phyloP scores from a whole-genome alignment of 2,113 vertebrate genomes.

The Oenanthe oenanthe region DNA sequence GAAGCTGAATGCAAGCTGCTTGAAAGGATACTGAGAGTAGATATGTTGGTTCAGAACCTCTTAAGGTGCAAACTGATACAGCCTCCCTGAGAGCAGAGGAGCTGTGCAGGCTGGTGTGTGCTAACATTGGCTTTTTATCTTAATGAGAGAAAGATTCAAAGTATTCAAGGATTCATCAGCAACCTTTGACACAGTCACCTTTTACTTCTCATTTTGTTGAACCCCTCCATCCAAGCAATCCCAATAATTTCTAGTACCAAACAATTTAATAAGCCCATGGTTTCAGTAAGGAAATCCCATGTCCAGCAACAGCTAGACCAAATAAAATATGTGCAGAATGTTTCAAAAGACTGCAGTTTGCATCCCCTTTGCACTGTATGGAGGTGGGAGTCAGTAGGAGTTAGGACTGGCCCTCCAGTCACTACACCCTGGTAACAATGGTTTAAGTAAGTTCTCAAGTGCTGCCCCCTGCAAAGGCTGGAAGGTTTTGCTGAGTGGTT shows the following conservation, averaged over 20 bases:
- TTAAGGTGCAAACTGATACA: rapidly evolving
- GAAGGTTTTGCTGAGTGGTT: neutral
- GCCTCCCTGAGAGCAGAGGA: neutral
- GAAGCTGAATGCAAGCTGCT: neutral
- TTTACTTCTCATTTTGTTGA: neutral
- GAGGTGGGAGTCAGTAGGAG: neutral
- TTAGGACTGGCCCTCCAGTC: neutral
- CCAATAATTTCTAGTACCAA: neutral
- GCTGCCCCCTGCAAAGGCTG: neutral
- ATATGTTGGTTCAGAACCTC: neutral
- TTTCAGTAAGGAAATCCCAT: neutral
- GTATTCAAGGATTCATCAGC: neutral
- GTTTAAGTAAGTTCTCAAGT: neutral
- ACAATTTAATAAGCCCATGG: neutral
- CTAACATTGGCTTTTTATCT: neutral
- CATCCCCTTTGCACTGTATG: neutral
- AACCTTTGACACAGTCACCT: neutral
- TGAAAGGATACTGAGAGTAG: neutral
- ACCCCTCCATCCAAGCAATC: neutral
- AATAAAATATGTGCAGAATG: neutral
- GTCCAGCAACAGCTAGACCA: neutral
- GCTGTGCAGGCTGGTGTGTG: neutral
- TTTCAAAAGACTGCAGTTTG: neutral
- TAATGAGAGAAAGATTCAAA: neutral
- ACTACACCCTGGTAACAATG: neutral